Base-by-base conservation (phyloP, 2,888 invertebrate species). In the Steromphala cineraria region DNA sequence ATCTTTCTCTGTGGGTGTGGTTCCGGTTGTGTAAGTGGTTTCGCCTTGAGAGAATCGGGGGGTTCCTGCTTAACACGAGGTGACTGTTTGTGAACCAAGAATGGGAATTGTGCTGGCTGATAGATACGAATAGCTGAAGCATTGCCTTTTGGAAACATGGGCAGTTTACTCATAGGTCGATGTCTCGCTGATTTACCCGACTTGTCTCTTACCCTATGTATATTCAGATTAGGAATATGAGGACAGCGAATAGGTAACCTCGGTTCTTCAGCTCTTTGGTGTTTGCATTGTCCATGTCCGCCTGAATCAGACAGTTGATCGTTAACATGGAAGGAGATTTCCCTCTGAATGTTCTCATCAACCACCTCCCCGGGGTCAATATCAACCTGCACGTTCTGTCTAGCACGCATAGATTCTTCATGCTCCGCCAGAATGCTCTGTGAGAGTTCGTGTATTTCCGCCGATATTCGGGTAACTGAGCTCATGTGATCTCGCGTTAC, bases 371-470 rank as follows among this genome's bases (percentile, higher is more conserved):
- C 31, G 19, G n/a, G 31, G 19, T 71, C 40, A 2, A 10, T 1
- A n/a, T 40, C n/a, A 31, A 19, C 36, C 19, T 36, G 40, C 10
- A 36, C 40, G 10, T 28, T 46, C 46, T 46, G 36, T 36, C 71
- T 31, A 2, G 71, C n/a, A 36, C 71, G 71, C 19, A 71, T 19
- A n/a, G 36, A 71, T 71, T 71, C 40, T 0, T 71, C 71, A 71
- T 71, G 71, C n/a, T 71, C 71, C n/a, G 71, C 71, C 3, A 71
- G 31, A 71, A 71, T 71, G n/a, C 71, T 71, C 40, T 40, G 71
- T 15, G 71, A 71, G 40, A 71, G 71, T 2, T 31, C 71, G 36
- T 71, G 71, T n/a, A 71, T 71, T 40, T 71, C 71, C 15, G 71
- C 71, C 19, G 71, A 71, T 71, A 71, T 71, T 40, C 71, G 31